Percentiles rank a stretch among this genome's conserved stretches.
Evolutionary conservation across 2,888 invertebrate genomes (phyloP).

Genomic region (Diloba caeruleocephala): DNA sequence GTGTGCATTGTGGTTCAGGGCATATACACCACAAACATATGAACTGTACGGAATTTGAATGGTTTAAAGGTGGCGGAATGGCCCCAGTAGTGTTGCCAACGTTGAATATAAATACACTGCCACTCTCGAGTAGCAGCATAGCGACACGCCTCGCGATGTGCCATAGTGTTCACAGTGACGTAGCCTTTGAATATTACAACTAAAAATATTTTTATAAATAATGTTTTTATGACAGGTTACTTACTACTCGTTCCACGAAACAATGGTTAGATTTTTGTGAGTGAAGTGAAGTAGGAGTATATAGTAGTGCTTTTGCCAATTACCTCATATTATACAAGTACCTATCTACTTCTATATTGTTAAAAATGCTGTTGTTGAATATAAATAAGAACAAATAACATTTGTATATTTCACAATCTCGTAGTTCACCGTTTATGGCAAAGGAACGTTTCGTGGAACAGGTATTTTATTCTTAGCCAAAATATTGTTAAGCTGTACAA

Average conservation of each 20-base stretch:
- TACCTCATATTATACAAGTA: constrained; percentile 51
- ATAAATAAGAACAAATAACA: constrained; percentile 42
- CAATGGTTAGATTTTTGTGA: constrained; percentile 39
- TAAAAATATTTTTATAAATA: constrained; percentile 46
- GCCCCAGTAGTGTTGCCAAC: constrained; percentile 45
- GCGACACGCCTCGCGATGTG: constrained; percentile 42
- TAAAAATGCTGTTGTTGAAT: constrained; percentile 50
- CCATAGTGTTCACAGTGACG: constrained; percentile 48
- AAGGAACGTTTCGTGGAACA: constrained; percentile 48
- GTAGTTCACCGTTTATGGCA: constrained; percentile 42
- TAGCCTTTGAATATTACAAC: constrained; percentile 44
- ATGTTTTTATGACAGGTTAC: constrained; percentile 41
- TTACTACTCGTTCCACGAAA: constrained; percentile 51
- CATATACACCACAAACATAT: constrained; percentile 19
- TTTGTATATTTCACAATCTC: constrained; percentile 38
- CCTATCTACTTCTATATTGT: constrained; percentile 43
- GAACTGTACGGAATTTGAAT: not conserved
- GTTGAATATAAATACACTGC: constrained; percentile 43
- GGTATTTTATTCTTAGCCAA: constrained; percentile 31
- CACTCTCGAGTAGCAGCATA: constrained; percentile 44
- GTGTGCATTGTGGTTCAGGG: constrained; percentile 35
- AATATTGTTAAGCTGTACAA: constrained; percentile 5
- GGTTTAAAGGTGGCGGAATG: constrained; percentile 16
- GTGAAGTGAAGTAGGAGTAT: constrained; percentile 24
- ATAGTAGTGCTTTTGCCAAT: constrained; percentile 52